Conservation (phyloP, 1,140 invertebrate species). For the Drosophila orena region DNA sequence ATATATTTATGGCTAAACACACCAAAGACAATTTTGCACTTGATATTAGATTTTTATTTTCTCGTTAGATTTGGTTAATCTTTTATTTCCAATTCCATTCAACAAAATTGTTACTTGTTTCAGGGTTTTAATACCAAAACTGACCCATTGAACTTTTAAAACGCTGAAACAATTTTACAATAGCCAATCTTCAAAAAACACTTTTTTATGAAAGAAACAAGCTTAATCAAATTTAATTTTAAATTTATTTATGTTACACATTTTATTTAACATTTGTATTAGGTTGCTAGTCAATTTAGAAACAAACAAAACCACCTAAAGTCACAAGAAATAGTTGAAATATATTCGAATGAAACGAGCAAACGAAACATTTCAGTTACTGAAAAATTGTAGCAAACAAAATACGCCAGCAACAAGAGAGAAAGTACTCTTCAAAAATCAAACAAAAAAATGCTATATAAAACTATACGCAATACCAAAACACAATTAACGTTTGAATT, state of each 20-base stretch:
- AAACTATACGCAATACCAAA: conserved; percentile 24
- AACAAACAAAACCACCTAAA: conserved; percentile 36
- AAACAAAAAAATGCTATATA: conserved; percentile 64
- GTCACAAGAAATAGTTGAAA: conserved; percentile 46
- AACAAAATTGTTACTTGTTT: conserved; percentile 68
- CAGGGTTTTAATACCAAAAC: conserved; percentile 76
- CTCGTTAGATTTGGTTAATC: neutral
- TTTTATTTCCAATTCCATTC: neutral
- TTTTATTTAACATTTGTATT: neutral
- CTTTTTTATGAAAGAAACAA: conserved; percentile 1
- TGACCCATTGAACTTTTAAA: conserved; percentile 75
- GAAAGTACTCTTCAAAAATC: conserved; percentile 75
- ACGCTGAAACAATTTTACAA: conserved; percentile 75
- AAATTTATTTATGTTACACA: neutral
- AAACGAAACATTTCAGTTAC: conserved; percentile 43
- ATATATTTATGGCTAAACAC: conserved; percentile 22
- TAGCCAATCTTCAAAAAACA: neutral
- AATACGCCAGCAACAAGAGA: conserved; percentile 74
- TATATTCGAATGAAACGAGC: conserved; percentile 37
- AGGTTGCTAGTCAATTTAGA: conserved; percentile 5
- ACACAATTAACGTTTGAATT: conserved; percentile 37
- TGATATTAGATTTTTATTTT: neutral
- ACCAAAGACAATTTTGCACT: conserved; percentile 14
- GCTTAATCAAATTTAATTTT: neutral
- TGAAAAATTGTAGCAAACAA: conserved; percentile 53